Conservation (phyloP, 2,888 invertebrate species). For the Eupithecia abbreviata region DNA sequence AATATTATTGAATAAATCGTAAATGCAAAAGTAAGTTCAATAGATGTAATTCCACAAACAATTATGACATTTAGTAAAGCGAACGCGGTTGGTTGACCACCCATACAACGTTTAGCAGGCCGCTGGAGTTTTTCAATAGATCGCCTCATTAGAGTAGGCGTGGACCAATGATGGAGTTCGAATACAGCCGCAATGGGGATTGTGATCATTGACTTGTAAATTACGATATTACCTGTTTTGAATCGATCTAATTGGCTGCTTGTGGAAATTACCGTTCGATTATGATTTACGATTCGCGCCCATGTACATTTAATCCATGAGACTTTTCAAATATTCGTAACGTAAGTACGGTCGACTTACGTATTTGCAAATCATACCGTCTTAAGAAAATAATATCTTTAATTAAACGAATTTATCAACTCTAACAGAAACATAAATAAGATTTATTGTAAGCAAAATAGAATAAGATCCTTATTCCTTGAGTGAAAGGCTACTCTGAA, state of each 20-base stretch:
- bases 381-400: neutral
- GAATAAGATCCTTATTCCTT: constrained; percentile 4
- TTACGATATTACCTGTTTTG: constrained; percentile 37
- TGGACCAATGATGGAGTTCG: constrained; percentile 28
- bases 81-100: constrained; percentile 34
- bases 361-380: neutral
- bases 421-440: neutral
- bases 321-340: neutral
- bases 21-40: neutral
- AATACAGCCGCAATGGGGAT: constrained; percentile 25
- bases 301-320: neutral
- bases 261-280: constrained; percentile 22
- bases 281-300: constrained; percentile 4
- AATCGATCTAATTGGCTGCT: constrained; percentile 37
- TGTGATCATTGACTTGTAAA: constrained; percentile 43
- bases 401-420: neutral
- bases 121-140: constrained; percentile 50
- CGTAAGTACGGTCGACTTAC: neutral
- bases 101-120: constrained; percentile 46
- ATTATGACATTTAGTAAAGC: constrained; percentile 24
- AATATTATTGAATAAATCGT: neutral
- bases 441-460: constrained; percentile 1
- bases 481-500: constrained; percentile 16
- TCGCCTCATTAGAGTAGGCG: constrained; percentile 47
- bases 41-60: constrained; percentile 5